phyloP scores from a whole-genome alignment of 2,113 vertebrate genomes.

The Nipponia nippon region DNA sequence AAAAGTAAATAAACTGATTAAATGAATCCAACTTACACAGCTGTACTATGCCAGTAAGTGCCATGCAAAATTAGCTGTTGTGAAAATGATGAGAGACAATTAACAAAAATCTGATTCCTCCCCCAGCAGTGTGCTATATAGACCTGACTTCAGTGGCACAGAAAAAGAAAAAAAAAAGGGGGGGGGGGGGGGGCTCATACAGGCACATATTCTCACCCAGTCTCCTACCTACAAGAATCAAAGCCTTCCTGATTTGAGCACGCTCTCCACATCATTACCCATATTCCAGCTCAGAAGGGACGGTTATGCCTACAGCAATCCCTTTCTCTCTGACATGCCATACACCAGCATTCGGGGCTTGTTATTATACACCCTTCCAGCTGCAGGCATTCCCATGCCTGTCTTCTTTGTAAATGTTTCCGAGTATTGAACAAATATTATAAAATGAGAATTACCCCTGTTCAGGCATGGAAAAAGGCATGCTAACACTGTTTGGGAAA shows the following conservation, averaged over 20 bases:
- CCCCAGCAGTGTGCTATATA: not conserved
- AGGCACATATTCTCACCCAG: not conserved
- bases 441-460: not conserved
- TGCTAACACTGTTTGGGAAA: not conserved
- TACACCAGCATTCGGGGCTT: not conserved
- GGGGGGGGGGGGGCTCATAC: fast-evolving
- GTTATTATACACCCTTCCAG: not conserved
- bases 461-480: not conserved
- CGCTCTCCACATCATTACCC: not conserved
- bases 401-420: not conserved
- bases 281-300: not conserved
- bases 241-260: not conserved
- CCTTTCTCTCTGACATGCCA: not conserved
- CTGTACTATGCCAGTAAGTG: not conserved
- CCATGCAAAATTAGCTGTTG: not conserved
- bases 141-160: not conserved
- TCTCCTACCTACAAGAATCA: not conserved
- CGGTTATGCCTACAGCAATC: not conserved
- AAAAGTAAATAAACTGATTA: not conserved
- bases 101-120: not conserved
- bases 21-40: not conserved
- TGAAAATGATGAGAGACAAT: not conserved
- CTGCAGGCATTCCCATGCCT: not conserved
- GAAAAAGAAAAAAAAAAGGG: fast-evolving
- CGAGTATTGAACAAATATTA: not conserved